These are phyloP conservation scores for Sisyra nigra DNA, from an alignment of 2,888 invertebrate species.

Conservation along the genomic window DNA sequence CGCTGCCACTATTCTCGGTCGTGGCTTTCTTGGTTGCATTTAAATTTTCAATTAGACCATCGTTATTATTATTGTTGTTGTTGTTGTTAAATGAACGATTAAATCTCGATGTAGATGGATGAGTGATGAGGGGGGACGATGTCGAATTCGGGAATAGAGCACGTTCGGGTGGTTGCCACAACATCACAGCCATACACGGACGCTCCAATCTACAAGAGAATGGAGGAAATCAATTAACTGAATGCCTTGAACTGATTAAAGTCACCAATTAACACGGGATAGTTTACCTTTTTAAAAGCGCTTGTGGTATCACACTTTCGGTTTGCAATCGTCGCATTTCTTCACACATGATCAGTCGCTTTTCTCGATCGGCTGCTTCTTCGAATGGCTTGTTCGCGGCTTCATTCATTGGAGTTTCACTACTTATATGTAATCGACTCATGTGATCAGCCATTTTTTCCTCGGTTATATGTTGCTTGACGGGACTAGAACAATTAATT, in stretches of 20 bases:
- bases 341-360: constrained; percentile 43
- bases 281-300: constrained; percentile 30
- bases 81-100: too few relatives aligned
- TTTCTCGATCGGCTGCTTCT: constrained; percentile 18
- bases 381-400: constrained; percentile 15
- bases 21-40: too few relatives aligned
- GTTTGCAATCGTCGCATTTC: constrained; percentile 47
- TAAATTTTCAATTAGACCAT: too few relatives aligned
- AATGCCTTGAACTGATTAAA: not conserved
- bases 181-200: constrained; percentile 63
- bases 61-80: too few relatives aligned
- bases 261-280: not conserved
- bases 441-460: constrained; percentile 74
- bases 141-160: too few relatives aligned
- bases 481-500: constrained; percentile 17
- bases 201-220: constrained; percentile 37
- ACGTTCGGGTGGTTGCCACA: constrained; percentile 55
- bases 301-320: constrained; percentile 50
- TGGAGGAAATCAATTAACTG: not conserved
- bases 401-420: constrained; percentile 20
- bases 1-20: too few relatives aligned
- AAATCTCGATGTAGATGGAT: too few relatives aligned
- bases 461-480: constrained; percentile 66
- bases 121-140: too few relatives aligned
- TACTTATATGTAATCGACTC: constrained; percentile 52